A percentile compares a stretch with the other conserved stretches of the same genome.
Evolutionary conservation across 2,888 invertebrate genomes (phyloP).

Genomic region (Papilio demoleus): DNA sequence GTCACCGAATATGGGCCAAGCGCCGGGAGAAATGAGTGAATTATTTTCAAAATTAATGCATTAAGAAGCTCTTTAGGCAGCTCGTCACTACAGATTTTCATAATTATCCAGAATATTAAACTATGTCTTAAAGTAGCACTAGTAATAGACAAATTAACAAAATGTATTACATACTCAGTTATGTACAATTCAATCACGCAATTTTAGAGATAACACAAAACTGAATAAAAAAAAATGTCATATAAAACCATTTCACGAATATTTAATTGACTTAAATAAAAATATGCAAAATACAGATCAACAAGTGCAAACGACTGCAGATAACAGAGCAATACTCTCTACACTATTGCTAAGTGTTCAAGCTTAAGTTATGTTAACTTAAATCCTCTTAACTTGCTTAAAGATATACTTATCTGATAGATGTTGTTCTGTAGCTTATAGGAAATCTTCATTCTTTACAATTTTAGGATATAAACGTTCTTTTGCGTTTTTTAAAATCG

Average conservation of each 20-base stretch:
- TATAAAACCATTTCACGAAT: not conserved
- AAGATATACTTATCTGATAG: not conserved
- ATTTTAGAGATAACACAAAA: not conserved
- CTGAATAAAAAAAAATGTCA: not conserved
- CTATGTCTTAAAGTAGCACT: not conserved
- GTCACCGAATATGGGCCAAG: conserved; percentile 30
- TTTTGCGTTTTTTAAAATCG: too few species aligned
- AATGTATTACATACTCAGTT: too few species aligned
- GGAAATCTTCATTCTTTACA: too few species aligned
- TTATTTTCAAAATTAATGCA: conserved; percentile 17
- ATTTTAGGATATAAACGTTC: too few species aligned
- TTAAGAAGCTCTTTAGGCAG: conserved; percentile 4
- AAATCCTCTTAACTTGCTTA: not conserved
- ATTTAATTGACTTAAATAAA: not conserved
- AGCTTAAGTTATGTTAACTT: not conserved
- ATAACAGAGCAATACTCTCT: not conserved
- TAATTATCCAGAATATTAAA: not conserved
- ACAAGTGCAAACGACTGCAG: conserved; percentile 10
- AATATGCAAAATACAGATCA: conserved; percentile 10
- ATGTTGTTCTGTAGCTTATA: too few species aligned
- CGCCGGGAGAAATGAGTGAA: conserved; percentile 20
- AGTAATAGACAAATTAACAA: not conserved
- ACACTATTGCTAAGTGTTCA: not conserved
- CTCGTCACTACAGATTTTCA: not conserved
- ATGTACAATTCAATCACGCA: too few species aligned